phyloP scores from a whole-genome alignment of 1,140 invertebrate species.

The Augochlora pura region DNA sequence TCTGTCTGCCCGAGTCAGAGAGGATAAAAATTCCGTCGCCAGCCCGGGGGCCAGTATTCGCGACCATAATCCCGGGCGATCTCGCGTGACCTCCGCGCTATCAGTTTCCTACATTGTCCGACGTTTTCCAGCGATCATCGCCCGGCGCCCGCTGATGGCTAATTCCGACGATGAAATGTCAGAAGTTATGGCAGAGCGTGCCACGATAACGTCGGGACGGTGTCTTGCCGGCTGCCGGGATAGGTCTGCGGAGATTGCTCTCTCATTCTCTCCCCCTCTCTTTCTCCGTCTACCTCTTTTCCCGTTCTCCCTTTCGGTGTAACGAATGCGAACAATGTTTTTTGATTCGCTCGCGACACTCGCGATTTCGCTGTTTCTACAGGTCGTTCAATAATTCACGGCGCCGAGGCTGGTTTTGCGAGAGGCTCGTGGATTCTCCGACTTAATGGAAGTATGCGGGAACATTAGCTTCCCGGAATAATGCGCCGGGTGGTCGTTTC shows the following conservation, averaged over 20 bases:
- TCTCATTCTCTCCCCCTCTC: too few species aligned
- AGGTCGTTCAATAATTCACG: too few species aligned
- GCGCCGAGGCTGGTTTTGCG: too few species aligned
- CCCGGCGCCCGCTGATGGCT: not conserved
- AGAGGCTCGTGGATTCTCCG: too few species aligned
- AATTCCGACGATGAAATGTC: not conserved
- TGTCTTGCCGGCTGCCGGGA: not conserved
- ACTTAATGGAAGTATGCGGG: too few species aligned
- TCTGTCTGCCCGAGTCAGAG: not conserved
- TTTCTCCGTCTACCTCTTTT: not conserved
- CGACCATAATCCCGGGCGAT: slow-evolving; percentile 15
- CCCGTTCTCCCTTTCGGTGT: not conserved
- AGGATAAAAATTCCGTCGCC: slow-evolving; percentile 54
- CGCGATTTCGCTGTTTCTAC: too few species aligned
- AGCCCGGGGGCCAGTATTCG: not conserved
- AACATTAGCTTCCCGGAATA: too few species aligned
- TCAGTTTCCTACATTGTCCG: slow-evolving; percentile 16
- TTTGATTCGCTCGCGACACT: too few species aligned
- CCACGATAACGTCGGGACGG: not conserved
- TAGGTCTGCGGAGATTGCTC: not conserved
- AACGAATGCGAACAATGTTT: not conserved
- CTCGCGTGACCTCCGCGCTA: not conserved
- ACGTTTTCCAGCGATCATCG: not conserved
- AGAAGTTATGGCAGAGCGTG: not conserved
- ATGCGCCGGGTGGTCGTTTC: too few species aligned